Base-by-base conservation (phyloP, 2,888 invertebrate genomes). In the Drosophila suboccidentalis region DNA sequence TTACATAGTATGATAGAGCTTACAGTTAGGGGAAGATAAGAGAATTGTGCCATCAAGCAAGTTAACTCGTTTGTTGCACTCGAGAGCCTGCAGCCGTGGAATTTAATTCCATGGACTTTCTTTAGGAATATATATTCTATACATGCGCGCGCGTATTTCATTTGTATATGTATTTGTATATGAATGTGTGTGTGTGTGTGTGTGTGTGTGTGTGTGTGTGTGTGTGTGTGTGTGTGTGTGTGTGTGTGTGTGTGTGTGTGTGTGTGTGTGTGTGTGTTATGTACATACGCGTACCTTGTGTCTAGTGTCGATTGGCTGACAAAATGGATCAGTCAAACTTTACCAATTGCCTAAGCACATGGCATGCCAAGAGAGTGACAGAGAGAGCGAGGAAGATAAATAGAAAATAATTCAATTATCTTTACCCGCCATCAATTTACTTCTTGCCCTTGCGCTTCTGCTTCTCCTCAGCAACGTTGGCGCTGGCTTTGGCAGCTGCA, bases 381-480 rank as follows among this genome's bases (percentile, higher is more conserved):
- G 19, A 19, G 11, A 13, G 17, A 11, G 49, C 44, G 29, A 22
- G 59, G 44, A 10, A 57, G 34, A 36, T 2, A 36, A 34, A 26
- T 44, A 36, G 19, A 19, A 19, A 19, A 26, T 44, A 36, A n/a
- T 36, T 22, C 5, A 32, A 22, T 22, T n/a, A 29, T 9, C 26
- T 44, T 15, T 19, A 19, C 19, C 19, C 19, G 19, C 19, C 19
- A 3, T 15, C 43, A 69, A 73, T 69, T 90, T 90, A 90, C 83
- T 91, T 91, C 79, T 90, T 91, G 58, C 84, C 79, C 71, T 82
- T 63, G 62, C 83, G 77, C 73, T 87, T 89, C 68, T 83, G 87
- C 74, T 90, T 91, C 51, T 89, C 89, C 32, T 84, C 87, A 50
- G 77, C 49, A 8, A 19, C 19, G 19, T 19, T 19, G 19, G 19